Base-by-base conservation (phyloP, 2,113 vertebrate genomes). In the Catharus fuscescens region DNA sequence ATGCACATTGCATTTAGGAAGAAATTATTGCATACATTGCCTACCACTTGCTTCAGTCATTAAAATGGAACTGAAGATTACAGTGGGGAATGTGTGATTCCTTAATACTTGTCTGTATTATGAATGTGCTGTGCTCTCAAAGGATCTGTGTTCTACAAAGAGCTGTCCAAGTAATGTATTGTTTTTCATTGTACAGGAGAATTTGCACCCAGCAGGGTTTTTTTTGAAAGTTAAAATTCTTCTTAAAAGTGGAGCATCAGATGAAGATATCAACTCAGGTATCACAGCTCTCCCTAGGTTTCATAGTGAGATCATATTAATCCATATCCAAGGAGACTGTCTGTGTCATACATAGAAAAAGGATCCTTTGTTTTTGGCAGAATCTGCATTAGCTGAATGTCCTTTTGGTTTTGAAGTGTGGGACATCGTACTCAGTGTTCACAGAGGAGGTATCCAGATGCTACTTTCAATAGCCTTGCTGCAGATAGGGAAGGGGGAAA, bases 171-270 rank as follows among this genome's bases (percentile, higher is more conserved):
- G 24, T 97, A 88, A 97, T 94, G 76, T 79, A 42, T 90, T 96
- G 28, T 92, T 96, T 96, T 50, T 77, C 84, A 48, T 91, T 97
- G 86, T 96, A 62, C 91, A 99, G 99, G 98, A 98, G 93, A 90
- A 97, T 84, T 93, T 98, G 60, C 98, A 98, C 73, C 96, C 98
- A 80, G 97, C 96, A 91, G 99, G 99, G 10, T 78, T 99, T 95
- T 98, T 98, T 96, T 94, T 99, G 93, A 99, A 99, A 97, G 96
- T 99, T 85, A 98, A 97, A 97, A 99, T 99, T 89, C 98, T 99
- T 91, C 94, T 99, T 96, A 98, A 91, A 96, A 96, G 97, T 36
- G 80, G 92, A 85, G 95, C 96, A 71, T 79, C 97, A 83, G 98
- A 99, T 92, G 97, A 98, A 96, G 96, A 96, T 44, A 83, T 99